Conservation (phyloP, 2,113 vertebrate species). For the Probosciger aterrimus region DNA sequence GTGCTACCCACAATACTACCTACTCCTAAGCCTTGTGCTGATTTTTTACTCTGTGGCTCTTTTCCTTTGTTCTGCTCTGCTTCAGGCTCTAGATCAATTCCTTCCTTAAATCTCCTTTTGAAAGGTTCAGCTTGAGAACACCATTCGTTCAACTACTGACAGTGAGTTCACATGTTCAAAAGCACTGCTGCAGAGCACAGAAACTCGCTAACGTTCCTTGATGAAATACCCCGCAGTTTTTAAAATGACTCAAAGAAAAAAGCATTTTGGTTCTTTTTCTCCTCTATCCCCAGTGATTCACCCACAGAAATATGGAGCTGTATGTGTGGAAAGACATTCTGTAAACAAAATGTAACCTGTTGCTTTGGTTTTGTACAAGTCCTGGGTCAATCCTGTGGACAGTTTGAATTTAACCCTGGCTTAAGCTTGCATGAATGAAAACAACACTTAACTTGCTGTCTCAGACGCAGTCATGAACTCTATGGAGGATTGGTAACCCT, state of each 20-base stretch:
- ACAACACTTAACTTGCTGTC: neutral
- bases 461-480: neutral
- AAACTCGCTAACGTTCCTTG: neutral
- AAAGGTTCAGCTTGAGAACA: conserved; percentile 5
- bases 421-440: neutral
- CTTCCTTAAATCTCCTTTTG: conserved; percentile 23
- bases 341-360: neutral
- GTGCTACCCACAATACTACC: neutral
- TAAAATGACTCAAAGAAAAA: neutral
- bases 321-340: neutral
- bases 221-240: neutral
- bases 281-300: neutral
- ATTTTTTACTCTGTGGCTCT: neutral
- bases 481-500: neutral
- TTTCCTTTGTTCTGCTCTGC: neutral
- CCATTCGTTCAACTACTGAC: neutral
- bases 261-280: neutral
- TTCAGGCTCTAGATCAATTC: neutral
- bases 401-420: neutral
- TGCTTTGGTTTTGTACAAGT: neutral
- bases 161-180: neutral
- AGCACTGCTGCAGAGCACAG: neutral
- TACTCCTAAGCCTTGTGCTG: neutral
- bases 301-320: neutral
- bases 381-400: neutral